Evolutionary conservation across 64 coral and sea anemone species (phyloP).

Genomic region (Platygyra sinensis): DNA sequence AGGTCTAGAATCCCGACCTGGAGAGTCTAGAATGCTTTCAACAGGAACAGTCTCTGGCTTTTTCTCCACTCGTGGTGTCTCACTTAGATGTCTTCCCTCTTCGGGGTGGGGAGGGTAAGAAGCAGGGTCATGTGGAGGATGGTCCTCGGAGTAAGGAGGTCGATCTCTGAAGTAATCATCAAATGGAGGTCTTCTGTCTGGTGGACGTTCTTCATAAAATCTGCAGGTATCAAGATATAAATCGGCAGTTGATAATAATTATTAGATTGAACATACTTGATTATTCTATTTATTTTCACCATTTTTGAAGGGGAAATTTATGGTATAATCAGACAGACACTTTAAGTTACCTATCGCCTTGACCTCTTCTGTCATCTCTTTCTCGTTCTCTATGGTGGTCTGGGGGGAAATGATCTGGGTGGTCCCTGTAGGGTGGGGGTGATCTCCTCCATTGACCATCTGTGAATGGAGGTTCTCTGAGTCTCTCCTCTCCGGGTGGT

Average conservation of each 20-base stretch:
- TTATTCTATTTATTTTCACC: too few relatives aligned
- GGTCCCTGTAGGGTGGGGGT: conserved; percentile 46
- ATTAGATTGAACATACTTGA: not conserved
- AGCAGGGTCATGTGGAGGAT: conserved; percentile 11
- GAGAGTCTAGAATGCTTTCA: conserved; percentile 75
- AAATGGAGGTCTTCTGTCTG: conserved; percentile 5
- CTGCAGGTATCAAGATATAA: not conserved
- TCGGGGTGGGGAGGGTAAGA: conserved; percentile 39
- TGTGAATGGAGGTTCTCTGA: conserved; percentile 35
- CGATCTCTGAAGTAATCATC: conserved; percentile 50
- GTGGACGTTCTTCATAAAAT: conserved; percentile 20
- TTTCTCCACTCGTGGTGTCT: conserved; percentile 56
- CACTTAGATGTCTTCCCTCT: conserved; percentile 17
- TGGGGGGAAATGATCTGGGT: conserved; percentile 39
- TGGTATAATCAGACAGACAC: too few relatives aligned
- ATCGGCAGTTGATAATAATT: not conserved
- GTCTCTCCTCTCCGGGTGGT: conserved; percentile 21
- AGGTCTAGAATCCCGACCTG: conserved; percentile 87
- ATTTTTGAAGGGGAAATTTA: too few relatives aligned
- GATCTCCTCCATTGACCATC: conserved; percentile 37
- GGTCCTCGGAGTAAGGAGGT: conserved; percentile 44
- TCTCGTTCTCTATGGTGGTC: conserved; percentile 32
- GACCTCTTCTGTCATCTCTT: conserved; percentile 33
- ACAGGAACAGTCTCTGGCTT: conserved; percentile 88
- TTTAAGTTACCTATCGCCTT: conserved; percentile 3